Percentiles rank a stretch among this genome's conserved stretches.
Evolutionary conservation across 2,797 vertebrate species (phyloP).

Genomic region (Takifugu ocellatus): DNA sequence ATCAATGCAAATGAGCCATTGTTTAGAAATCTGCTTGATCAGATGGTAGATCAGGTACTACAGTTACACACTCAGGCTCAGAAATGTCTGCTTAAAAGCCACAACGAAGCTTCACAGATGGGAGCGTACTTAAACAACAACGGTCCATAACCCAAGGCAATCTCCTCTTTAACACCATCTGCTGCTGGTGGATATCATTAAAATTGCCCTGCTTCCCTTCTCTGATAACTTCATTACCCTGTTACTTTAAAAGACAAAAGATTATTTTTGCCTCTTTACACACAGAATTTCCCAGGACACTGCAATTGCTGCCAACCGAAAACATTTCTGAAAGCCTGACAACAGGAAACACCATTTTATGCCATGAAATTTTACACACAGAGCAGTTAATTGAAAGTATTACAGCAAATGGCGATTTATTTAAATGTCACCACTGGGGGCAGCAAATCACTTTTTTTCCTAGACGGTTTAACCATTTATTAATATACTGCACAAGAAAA

Average conservation of each 20-base stretch:
- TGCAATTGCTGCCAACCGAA: background rate
- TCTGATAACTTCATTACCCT: conserved; percentile 29
- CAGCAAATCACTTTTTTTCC: too few species aligned
- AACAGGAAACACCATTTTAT: too few species aligned
- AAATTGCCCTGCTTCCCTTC: conserved; percentile 26
- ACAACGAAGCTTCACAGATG: conserved; percentile 35
- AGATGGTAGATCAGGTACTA: conserved; percentile 7
- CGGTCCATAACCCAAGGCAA: conserved; percentile 46
- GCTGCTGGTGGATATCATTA: conserved; percentile 31
- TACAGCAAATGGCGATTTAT: too few species aligned
- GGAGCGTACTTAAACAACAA: conserved; percentile 42
- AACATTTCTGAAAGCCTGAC: background rate
- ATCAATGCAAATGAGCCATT: conserved; percentile 2
- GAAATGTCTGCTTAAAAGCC: too few species aligned
- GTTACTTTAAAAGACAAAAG: conserved; percentile 23
- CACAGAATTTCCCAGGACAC: conserved; percentile 4
- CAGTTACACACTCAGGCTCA: too few species aligned
- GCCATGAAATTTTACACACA: too few species aligned
- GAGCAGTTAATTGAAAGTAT: too few species aligned
- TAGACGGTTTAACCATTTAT: too few species aligned
- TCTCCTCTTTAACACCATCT: conserved; percentile 55
- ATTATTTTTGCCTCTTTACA: conserved; percentile 8
- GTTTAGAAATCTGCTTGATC: conserved; percentile 25
- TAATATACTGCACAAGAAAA: too few species aligned
- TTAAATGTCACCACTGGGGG: too few species aligned